Evolutionary conservation across 2,888 invertebrate genomes (phyloP), one percentile per base, ranked within the genome.

Genomic region (Drosophila macrospina): DNA sequence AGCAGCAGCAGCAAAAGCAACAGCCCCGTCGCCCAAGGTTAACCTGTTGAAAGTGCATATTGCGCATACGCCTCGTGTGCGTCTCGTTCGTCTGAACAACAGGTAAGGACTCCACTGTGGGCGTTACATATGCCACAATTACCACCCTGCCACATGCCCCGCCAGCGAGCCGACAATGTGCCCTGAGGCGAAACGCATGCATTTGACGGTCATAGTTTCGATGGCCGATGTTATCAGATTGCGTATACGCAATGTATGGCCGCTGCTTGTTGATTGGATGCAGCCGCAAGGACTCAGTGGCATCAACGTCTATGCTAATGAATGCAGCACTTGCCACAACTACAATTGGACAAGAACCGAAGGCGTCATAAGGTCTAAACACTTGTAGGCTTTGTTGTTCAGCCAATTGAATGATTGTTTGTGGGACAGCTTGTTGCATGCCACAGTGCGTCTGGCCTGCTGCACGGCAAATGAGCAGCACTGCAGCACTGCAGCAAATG

Each of bases 1-100:
- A 24, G 16, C 44, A 8, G n/a, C 56, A 42, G 41, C 47, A n/a
- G 7, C 50, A 45, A 39, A 41, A 11, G 15, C 37, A 20, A 34
- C 63, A 16, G 52, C 39, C 60, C 57, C 39, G 57, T 47, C 30
- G 52, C 63, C 69, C 78, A 77, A 77, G 84, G 87, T 79, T 76
- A 85, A 87, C 83, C 79, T 87, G 83, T 87, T 87, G 83, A 82
- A 76, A 63, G 64, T 85, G 86, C 82, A 78, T 72, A 74, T 86
- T 84, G 85, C 83, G 87, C 87, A 87, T 86, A 81, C 87, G 85
- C 74, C 82, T 57, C 60, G 60, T 47, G 32, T 32, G 65, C 37
- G 15, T 42, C 45, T 28, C 45, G 13, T 8, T 16, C 69, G 60
- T 56, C 48, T 41, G 60, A 69, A 72, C 67, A 74, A 74, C 72